Evolutionary conservation across 1,140 invertebrate genomes (phyloP), one percentile per base, ranked within the genome.

Genomic region (Diabrotica virgifera): DNA sequence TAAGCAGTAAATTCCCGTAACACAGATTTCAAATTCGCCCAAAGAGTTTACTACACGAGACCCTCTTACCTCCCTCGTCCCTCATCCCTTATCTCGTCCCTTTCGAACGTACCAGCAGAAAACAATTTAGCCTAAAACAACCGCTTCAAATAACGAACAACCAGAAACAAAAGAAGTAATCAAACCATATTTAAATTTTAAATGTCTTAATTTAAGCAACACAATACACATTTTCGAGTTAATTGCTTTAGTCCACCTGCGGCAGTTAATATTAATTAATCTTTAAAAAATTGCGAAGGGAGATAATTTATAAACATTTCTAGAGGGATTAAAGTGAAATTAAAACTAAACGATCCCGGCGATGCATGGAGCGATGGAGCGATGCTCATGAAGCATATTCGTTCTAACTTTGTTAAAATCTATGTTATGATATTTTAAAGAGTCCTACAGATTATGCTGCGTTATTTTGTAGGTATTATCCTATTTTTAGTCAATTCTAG

Each of bases 131-230:
- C 14, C 57, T 46, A 36, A 36, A 59, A 40, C 40, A 64, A 68
- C 53, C 69, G 68, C 62, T 59, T 66, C 68, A 69, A 71, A 71
- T 71, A 71, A 71, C 60, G 64, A 66, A 71, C 64, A 69, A 69
- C 64, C 68, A 66, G 69, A 72, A 73, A 74, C 73, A 73, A 74
- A 74, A 73, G 71, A 70, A 74, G 71, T 70, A 73, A 73, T 72
- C 71, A 72, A 70, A 71, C 70, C 70, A 74, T 75, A 75, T 75
- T 75, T 75, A 74, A 74, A 75, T 69, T 74, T 75, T 75, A 75
- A 75, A 75, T 75, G 69, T 72, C 67, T 74, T 70, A 70, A 75
- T 75, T 75, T 73, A 72, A 70, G 70, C 70, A 71, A 71, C 72
- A 74, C 74, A 74, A 72, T 74, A 72, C 66, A 72, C 68, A 74